phyloP scores from a whole-genome alignment of 37 sponge, comb jelly and placozoan genomes.

The Chondrilla cf. caribensis region DNA sequence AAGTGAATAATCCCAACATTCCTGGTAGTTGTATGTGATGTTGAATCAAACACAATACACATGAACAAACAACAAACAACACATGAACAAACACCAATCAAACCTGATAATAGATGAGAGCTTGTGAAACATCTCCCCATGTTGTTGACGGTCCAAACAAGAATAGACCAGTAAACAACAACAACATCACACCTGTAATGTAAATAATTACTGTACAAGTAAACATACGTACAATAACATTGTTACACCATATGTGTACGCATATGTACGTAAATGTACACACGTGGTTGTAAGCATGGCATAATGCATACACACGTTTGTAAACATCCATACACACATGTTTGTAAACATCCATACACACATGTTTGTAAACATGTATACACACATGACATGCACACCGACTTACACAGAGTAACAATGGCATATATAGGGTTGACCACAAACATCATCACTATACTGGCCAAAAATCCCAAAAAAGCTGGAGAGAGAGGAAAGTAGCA shows the following conservation, averaged over 20 bases:
- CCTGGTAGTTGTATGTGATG: too few species aligned
- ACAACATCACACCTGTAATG: slow-evolving; percentile 58
- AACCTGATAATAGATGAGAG: slow-evolving; percentile 98
- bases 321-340: too few species aligned
- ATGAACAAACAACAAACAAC: background rate
- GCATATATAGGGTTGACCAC: slow-evolving; percentile 74
- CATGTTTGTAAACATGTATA: too few species aligned
- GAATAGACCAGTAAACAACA: slow-evolving; percentile 80
- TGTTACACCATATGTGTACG: background rate
- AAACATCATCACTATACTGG: slow-evolving; percentile 92
- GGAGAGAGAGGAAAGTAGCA: background rate
- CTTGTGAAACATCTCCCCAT: slow-evolving; percentile 99
- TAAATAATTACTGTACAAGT: background rate
- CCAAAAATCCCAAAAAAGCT: slow-evolving; percentile 82
- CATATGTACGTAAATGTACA: too few species aligned
- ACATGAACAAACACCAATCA: background rate
- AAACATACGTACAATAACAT: background rate
- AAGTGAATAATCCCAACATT: too few species aligned
- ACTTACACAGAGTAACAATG: slow-evolving; percentile 61
- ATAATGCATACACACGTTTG: too few species aligned
- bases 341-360: too few species aligned
- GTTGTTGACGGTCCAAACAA: slow-evolving; percentile 84
- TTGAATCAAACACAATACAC: too few species aligned
- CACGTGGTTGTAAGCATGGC: too few species aligned
- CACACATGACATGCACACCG: background rate